Percentiles rank a stretch among this genome's conserved stretches.
phyloP scores from a whole-genome alignment of 2,888 invertebrate species.

The Trachelus troglodyta region DNA sequence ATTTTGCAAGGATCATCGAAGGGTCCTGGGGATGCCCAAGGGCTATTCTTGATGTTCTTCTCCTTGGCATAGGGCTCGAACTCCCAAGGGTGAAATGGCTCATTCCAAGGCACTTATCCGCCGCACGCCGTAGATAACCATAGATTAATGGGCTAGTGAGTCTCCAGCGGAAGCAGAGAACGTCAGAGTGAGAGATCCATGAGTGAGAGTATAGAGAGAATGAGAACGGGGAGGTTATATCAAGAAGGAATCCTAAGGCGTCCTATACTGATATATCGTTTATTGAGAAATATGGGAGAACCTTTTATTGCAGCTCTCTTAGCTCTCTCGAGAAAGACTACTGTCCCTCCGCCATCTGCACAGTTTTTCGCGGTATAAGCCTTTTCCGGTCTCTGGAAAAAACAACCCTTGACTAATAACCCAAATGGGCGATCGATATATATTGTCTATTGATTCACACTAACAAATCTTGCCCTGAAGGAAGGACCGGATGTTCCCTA shows the following conservation, averaged over 20 bases:
- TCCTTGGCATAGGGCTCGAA: conserved; percentile 40
- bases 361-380: conserved; percentile 26
- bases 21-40: conserved; percentile 52
- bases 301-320: conserved; percentile 37
- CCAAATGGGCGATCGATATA: not conserved
- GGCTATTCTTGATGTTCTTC: conserved; percentile 46
- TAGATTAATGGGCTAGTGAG: conserved; percentile 64
- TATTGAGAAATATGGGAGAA: conserved; percentile 65
- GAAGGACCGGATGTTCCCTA: not conserved
- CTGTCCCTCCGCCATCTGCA: conserved; percentile 38
- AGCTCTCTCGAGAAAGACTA: conserved; percentile 53
- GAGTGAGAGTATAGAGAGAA: conserved; percentile 37
- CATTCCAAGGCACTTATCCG: conserved; percentile 66
- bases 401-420: conserved; percentile 5
- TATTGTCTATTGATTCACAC: not conserved
- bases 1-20: conserved; percentile 57
- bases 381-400: not conserved
- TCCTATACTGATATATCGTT: conserved; percentile 63
- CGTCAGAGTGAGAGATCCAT: conserved; percentile 34
- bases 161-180: conserved; percentile 48
- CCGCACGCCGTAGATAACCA: conserved; percentile 65
- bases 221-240: conserved; percentile 27
- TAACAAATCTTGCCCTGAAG: not conserved
- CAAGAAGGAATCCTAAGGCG: conserved; percentile 29
- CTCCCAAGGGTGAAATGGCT: conserved; percentile 66